Base-by-base conservation (phyloP, 1,140 invertebrate genomes). In the Drosophila seguyi region DNA sequence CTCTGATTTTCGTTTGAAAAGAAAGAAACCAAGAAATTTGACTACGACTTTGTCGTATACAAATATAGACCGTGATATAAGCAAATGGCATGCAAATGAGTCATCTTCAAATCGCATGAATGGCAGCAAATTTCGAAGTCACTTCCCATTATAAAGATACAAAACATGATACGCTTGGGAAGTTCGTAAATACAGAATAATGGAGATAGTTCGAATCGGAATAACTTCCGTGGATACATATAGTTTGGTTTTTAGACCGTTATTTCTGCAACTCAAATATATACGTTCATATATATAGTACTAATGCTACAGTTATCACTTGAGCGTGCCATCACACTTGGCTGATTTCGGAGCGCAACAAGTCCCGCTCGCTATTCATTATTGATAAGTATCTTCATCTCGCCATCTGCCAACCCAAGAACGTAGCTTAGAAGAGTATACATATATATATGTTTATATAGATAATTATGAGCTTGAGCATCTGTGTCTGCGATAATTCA, bases 21-120 rank as follows among this genome's bases (percentile, higher is more conserved):
- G 59, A 6, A 44, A 50, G 72, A 50, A 14, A 71, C 4, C 20
- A 50, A 73, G 67, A 73, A 73, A 73, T 72, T 59, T 50, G 53
- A 41, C 45, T 36, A 42, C 16, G 16, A 39, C 45, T 59, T 2
- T 25, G n/a, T 25, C 10, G 34, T 10, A 63, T 48, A 57, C n/a
- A 42, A 14, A 38, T 41, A 55, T 45, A 44, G 52, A 31, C n/a
- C 29, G 27, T 83, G 59, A 62, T 81, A 81, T 78, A 81, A 74
- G 66, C 71, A 76, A 76, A 87, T 79, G 58, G 65, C 63, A 88
- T 83, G 84, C 75, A 83, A 87, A 88, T 87, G 83, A 87, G 67
- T 87, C 83, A 87, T 87, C 25, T 41, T 39, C 22, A 42, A 67
- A 48, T 50, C 13, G 42, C 25, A 59, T 72, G 50, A 77, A 73